Base-by-base conservation (phyloP, 1,140 invertebrate genomes). In the Nautilus pompilius region DNA sequence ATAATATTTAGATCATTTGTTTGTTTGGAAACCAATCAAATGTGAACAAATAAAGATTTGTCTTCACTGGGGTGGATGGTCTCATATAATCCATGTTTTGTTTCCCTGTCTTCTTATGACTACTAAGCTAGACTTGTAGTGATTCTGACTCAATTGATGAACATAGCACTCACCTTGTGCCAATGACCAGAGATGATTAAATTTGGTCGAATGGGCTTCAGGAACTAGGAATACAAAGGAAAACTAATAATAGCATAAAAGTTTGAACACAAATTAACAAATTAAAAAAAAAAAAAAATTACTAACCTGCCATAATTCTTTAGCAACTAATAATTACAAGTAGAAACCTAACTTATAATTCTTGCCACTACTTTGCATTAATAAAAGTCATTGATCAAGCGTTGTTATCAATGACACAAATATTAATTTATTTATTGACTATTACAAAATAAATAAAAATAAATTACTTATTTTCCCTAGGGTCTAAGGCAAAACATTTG, bases 161-260 rank as follows among this genome's bases (percentile, higher is more conserved):
- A 48, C 17, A 46, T 49, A 5, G 0, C 36, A 32, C 60, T 63
- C 65, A 83, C 79, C 67, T 87, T 88, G 75, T 95, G 93, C 75
- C 91, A 89, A 75, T 95, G 93, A 3, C 88, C 93, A 62, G 91
- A 90, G 72, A 95, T 90, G 72, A 94, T 90, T 62, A 94, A 83
- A 74, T 92, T 87, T 36, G 92, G 92, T 57, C 85, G 84, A 54
- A 91, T 80, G 72, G 67, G 61, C 55, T 69, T 68, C 26, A 77
- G 58, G 15, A 79, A 65, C 78, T 79, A n/a, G 66, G 17, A 65
- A 76, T 46, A 33, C 24, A 56, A 60, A 62, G 15, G 33, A 54
- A 62, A 60, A 62, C 28, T 32, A 53, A 28, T n/a, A n/a, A n/a
- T n/a, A n/a, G n/a, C n/a, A n/a, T n/a, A n/a, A n/a, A n/a, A n/a